phyloP scores from a whole-genome alignment of 2,797 vertebrate genomes.

The Chaunax sp. region DNA sequence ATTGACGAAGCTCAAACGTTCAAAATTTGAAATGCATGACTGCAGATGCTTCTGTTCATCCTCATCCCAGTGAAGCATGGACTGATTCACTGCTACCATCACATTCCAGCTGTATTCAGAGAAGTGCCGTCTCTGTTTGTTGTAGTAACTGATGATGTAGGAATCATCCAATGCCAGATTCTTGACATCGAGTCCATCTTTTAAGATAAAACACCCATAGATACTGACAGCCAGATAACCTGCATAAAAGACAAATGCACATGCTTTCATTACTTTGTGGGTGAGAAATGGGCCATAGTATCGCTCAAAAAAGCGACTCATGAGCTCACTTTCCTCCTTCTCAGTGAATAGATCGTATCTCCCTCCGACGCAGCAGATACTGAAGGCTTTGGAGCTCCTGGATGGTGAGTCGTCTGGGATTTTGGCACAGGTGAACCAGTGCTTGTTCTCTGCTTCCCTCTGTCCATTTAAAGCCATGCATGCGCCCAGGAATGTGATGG shows the following conservation, averaged over 20 bases:
- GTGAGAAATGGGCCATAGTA: constrained; percentile 84
- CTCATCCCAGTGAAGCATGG: constrained; percentile 83
- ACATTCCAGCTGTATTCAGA: constrained; percentile 82
- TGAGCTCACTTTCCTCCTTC: constrained; percentile 66
- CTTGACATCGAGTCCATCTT: constrained; percentile 86
- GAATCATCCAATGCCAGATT: constrained; percentile 87
- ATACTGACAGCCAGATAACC: constrained; percentile 79
- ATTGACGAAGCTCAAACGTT: constrained; percentile 71
- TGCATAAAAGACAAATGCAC: constrained; percentile 77
- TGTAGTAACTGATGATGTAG: constrained; percentile 83
- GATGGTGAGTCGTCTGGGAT: constrained; percentile 70
- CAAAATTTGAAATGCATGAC: constrained; percentile 76
- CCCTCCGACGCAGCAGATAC: constrained; percentile 75
- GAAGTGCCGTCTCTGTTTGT: constrained; percentile 81
- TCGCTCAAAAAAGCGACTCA: constrained; percentile 77
- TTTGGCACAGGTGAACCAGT: constrained; percentile 84
- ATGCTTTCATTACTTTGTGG: constrained; percentile 68
- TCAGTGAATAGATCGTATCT: constrained; percentile 58
- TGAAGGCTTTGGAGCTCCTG: constrained; percentile 56
- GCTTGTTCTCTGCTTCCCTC: constrained; percentile 82
- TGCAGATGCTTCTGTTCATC: constrained; percentile 62
- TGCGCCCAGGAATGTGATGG: constrained; percentile 80
- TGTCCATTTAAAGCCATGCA: constrained; percentile 87
- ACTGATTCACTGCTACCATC: constrained; percentile 84
- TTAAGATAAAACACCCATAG: constrained; percentile 80